A percentile compares a stretch with the other conserved stretches of the same genome.
Conservation (phyloP, 2,888 invertebrate species). For the Tineola bisselliella region DNA sequence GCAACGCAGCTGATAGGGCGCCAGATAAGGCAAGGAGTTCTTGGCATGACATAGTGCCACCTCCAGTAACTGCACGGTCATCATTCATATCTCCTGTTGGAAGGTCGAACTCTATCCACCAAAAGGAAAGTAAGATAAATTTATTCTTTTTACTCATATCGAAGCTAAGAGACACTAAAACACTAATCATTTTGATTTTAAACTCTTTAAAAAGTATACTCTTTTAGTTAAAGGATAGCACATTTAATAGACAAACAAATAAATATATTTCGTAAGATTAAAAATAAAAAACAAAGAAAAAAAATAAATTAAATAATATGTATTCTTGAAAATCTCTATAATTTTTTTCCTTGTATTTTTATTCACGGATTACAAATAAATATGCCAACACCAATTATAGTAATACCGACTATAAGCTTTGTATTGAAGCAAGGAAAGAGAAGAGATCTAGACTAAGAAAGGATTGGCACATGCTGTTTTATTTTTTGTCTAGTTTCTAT, state of each 20-base stretch:
- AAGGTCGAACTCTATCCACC: conserved; percentile 56
- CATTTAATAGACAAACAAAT: neutral
- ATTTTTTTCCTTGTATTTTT: too few relatives aligned
- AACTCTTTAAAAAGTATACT: neutral
- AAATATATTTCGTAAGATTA: neutral
- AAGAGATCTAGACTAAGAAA: conserved; percentile 10
- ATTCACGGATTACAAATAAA: neutral
- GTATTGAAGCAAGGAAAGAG: neutral
- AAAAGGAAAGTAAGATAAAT: neutral
- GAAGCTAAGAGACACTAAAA: too few relatives aligned
- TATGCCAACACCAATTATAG: neutral
- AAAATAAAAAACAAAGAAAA: neutral
- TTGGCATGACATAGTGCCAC: conserved; percentile 83
- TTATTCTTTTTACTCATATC: neutral
- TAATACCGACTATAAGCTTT: neutral
- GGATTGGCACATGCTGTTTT: conserved; percentile 19
- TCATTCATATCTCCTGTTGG: conserved; percentile 56
- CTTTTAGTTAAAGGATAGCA: neutral
- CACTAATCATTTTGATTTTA: too few relatives aligned
- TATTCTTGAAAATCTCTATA: too few relatives aligned
- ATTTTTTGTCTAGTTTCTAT: too few relatives aligned
- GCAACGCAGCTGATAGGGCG: conserved; percentile 89
- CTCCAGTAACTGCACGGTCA: conserved; percentile 48
- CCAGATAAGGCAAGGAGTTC: conserved; percentile 92
- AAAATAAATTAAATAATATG: neutral